Percentiles rank a stretch among this genome's conserved stretches.
phyloP scores from a whole-genome alignment of 1,140 invertebrate species.

The Bombus difficillimus region DNA sequence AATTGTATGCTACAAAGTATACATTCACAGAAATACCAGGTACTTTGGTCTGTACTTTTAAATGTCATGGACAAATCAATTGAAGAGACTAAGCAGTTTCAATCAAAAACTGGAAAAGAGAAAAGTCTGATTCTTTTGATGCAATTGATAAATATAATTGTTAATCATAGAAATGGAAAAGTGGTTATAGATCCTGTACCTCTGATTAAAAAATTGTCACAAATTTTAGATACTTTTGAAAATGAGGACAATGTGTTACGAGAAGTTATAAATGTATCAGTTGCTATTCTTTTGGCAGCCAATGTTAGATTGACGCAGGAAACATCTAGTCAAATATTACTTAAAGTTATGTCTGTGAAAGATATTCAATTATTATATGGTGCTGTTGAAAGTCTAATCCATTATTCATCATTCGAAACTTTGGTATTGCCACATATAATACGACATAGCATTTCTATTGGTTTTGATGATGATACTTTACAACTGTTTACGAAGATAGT shows the following conservation, averaged over 20 bases:
- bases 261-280: slow-evolving; percentile 84
- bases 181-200: slow-evolving; percentile 84
- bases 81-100: slow-evolving; percentile 41
- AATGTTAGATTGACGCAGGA: slow-evolving; percentile 87
- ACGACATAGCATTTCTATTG: slow-evolving; percentile 83
- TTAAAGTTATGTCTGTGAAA: slow-evolving; percentile 84
- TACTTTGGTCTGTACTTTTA: slow-evolving; percentile 84
- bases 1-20: slow-evolving; percentile 84
- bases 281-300: slow-evolving; percentile 85
- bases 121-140: slow-evolving; percentile 81
- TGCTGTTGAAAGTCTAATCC: slow-evolving; percentile 86
- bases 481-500: slow-evolving; percentile 87
- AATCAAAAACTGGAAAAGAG: slow-evolving; percentile 44
- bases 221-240: slow-evolving; percentile 74
- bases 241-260: slow-evolving; percentile 82
- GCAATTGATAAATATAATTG: slow-evolving; percentile 84
- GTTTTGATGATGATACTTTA: slow-evolving; percentile 84
- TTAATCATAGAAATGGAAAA: slow-evolving; percentile 86
- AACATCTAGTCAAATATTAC: slow-evolving; percentile 86
- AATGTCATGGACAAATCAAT: slow-evolving; percentile 67
- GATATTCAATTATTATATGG: slow-evolving; percentile 84
- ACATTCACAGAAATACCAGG: slow-evolving; percentile 83
- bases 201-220: slow-evolving; percentile 84
- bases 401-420: slow-evolving; percentile 88
- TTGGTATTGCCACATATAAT: slow-evolving; percentile 88